These are phyloP conservation scores for Gracilinanus agilis DNA, from an alignment of 2,113 vertebrate genomes.

Conservation along the genomic window DNA sequence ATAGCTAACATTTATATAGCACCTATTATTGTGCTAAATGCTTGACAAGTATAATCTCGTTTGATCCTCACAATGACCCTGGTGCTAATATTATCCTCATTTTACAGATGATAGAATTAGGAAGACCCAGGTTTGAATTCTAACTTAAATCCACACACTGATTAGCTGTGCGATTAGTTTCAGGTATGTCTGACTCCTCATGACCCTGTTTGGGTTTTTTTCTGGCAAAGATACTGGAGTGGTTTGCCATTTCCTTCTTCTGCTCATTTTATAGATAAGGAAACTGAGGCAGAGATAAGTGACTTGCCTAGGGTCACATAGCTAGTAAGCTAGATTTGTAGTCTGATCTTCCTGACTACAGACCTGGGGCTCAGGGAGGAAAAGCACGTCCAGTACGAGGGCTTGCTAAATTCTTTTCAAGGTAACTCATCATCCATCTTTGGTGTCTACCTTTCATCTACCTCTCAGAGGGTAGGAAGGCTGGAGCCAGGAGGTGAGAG, in stretches of 20 bases:
- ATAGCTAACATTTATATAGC: neutral
- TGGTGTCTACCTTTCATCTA: no score
- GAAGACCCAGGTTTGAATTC: neutral
- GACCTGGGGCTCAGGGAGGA: no score
- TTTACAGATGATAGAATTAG: neutral
- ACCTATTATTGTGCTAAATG: neutral
- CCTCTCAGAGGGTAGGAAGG: constrained; percentile 51
- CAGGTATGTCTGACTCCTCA: neutral
- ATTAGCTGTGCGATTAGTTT: neutral
- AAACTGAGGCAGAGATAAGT: neutral
- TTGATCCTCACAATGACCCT: neutral
- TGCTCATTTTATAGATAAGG: neutral
- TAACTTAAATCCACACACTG: neutral
- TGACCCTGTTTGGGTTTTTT: neutral
- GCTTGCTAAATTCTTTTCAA: no score
- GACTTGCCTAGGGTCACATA: neutral
- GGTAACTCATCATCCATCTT: no score
- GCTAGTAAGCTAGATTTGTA: no score
- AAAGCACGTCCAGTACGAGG: no score
- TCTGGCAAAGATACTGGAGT: no score
- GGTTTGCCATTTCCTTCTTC: no score
- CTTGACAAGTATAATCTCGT: neutral
- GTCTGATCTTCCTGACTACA: no score
- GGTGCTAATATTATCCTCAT: neutral
- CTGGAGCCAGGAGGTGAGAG: neutral